A percentile compares a stretch with the other conserved stretches of the same genome.
Evolutionary conservation across 2,888 invertebrate species (phyloP).

Genomic region (Dyspetes luteomarginatus): DNA sequence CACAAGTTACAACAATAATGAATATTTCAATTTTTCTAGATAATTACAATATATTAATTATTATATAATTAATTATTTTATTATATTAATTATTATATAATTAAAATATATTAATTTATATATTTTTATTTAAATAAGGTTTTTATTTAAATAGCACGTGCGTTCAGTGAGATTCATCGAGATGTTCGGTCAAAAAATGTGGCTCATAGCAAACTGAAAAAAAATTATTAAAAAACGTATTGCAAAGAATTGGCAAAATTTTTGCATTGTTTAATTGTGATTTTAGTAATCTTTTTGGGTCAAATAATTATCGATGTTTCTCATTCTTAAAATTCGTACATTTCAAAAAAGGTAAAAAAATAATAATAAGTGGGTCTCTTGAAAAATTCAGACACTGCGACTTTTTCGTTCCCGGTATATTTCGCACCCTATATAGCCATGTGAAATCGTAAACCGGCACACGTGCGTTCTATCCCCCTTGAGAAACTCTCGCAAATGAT

Average conservation of each 20-base stretch:
- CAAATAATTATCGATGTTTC: neutral
- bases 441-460: constrained; percentile 50
- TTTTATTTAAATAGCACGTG: too few relatives aligned
- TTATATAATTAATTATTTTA: too few relatives aligned
- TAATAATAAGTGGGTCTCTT: constrained; percentile 44
- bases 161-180: constrained; percentile 3
- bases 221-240: too few relatives aligned
- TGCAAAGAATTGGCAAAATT: neutral
- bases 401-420: constrained; percentile 20
- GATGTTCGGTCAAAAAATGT: neutral
- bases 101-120: too few relatives aligned
- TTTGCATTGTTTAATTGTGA: neutral
- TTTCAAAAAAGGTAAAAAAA: neutral
- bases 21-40: too few relatives aligned
- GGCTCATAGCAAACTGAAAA: neutral
- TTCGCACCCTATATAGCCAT: constrained; percentile 47
- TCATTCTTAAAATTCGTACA: neutral
- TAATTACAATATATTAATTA: too few relatives aligned
- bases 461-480: constrained; percentile 33
- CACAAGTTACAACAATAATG: too few relatives aligned
- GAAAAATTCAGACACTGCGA: constrained; percentile 39
- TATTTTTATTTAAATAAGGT: too few relatives aligned
- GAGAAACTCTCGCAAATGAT: constrained; percentile 11
- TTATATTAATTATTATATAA: too few relatives aligned
- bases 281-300: neutral